Conservation (phyloP, 1,140 invertebrate genomes). For the Potamilus streckersoni region DNA sequence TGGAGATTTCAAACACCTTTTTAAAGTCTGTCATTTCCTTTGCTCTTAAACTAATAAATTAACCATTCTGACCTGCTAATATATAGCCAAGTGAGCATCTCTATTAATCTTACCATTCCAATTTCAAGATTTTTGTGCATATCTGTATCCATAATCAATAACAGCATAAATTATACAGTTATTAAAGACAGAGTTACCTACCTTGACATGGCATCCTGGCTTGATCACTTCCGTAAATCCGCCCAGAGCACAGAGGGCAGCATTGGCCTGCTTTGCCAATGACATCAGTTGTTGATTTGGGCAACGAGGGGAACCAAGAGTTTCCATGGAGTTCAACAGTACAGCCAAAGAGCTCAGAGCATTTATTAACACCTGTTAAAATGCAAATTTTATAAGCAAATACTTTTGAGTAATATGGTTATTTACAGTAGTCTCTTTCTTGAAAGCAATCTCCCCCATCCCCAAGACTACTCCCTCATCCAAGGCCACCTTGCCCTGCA, state of each 20-base stretch:
- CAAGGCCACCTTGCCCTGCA: too few relatives aligned
- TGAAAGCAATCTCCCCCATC: too few relatives aligned
- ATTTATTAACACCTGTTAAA: slow-evolving; percentile 59
- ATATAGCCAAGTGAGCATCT: too few relatives aligned
- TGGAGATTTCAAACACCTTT: too few relatives aligned
- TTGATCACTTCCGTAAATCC: slow-evolving; percentile 67
- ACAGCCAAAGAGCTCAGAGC: slow-evolving; percentile 60
- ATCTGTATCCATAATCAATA: too few relatives aligned
- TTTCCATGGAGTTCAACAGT: slow-evolving; percentile 56
- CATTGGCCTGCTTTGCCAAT: slow-evolving; percentile 65
- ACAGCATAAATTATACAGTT: not conserved
- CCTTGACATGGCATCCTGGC: slow-evolving; percentile 64
- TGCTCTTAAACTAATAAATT: too few relatives aligned
- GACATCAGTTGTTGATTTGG: slow-evolving; percentile 59
- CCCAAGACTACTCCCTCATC: too few relatives aligned
- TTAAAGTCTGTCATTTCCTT: too few relatives aligned
- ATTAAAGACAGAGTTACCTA: slow-evolving; percentile 26
- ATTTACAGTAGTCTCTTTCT: too few relatives aligned
- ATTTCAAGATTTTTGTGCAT: too few relatives aligned
- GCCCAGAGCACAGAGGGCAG: slow-evolving; percentile 66
- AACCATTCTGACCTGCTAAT: too few relatives aligned
- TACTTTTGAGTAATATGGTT: not conserved
- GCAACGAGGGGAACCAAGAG: slow-evolving; percentile 51
- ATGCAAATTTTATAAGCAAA: slow-evolving; percentile 3
- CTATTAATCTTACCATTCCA: too few relatives aligned